Evolutionary conservation across 2,888 invertebrate species (phyloP), one percentile per base, ranked within the genome.

Genomic region (Carabus problematicus): DNA sequence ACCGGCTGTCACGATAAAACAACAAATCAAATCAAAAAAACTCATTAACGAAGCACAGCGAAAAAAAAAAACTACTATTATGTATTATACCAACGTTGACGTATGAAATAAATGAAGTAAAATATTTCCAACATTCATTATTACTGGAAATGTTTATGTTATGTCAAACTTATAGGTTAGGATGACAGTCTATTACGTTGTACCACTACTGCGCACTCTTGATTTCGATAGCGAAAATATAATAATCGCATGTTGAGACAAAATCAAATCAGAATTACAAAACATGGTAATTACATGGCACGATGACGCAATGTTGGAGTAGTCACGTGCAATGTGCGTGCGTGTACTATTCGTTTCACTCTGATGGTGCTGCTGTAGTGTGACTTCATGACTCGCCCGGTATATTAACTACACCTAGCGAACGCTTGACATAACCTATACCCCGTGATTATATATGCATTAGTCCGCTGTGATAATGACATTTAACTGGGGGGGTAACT

Each of bases 221-320:
- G 29, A 29, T 29, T 29, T 29, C 29, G 29, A 45, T 14, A 45
- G 11, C 12, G n/a, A 59, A 42, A 64, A 72, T 66, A 71, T 71
- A 76, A 76, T 75, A 77, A 76, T 79, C 74, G 79, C 80, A 77
- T 79, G 80, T 74, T 73, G 73, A 72, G 75, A 74, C 74, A 73
- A 77, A 78, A 79, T 79, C 79, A 79, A 79, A 79, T 79, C 79
- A 79, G 79, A 79, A 75, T n/a, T n/a, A 77, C 76, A 76, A 72
- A 66, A 58, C 49, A 59, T 43, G 72, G 71, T 75, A 73, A 75
- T 75, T 74, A 73, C 71, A 71, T 66, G 69, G 70, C 70, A 45
- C 49, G 66, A 70, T 74, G 74, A 74, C 74, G 73, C 71, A 71
- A 75, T 73, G 73, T 73, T 29, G 29, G 2, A 29, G 29, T 29